Evolutionary conservation across 2,113 vertebrate genomes (phyloP).

Genomic region (Lophura nycthemera): DNA sequence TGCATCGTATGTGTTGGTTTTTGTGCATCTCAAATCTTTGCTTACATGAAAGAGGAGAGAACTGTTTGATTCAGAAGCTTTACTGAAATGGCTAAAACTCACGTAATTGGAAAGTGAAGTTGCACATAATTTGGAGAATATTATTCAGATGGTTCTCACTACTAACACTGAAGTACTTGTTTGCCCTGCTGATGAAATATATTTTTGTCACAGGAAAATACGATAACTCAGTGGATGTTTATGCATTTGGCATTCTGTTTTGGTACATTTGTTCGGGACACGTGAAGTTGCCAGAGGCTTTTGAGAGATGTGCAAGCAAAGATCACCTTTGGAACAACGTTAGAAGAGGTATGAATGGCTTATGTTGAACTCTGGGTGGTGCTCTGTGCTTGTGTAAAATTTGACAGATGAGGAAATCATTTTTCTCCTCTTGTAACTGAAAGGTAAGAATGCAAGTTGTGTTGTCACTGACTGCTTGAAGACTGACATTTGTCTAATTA

Average conservation of each 20-base stretch:
- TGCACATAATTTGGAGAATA: not conserved
- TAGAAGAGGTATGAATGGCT: slow-evolving; percentile 85
- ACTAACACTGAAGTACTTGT: not conserved
- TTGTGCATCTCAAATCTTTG: not conserved
- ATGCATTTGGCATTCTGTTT: slow-evolving; percentile 98
- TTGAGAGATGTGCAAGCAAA: slow-evolving; percentile 97
- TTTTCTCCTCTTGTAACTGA: not conserved
- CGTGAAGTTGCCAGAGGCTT: slow-evolving; percentile 95
- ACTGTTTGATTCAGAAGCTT: not conserved
- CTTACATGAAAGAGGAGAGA: not conserved
- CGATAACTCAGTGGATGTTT: slow-evolving; percentile 97
- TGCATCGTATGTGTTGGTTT: rapidly evolving
- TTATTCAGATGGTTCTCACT: not conserved
- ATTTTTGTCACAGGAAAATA: slow-evolving; percentile 88
- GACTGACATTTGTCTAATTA: not conserved
- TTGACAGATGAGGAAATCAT: not conserved
- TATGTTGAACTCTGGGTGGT: not conserved
- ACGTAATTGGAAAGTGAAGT: not conserved
- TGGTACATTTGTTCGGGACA: slow-evolving; percentile 98
- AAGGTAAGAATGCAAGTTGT: not conserved
- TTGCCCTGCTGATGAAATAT: not conserved
- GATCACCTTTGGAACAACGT: slow-evolving; percentile 99
- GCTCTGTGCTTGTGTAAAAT: not conserved
- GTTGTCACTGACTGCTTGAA: not conserved
- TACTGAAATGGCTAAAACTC: not conserved